Evolutionary conservation across 1,140 invertebrate species (phyloP), one percentile per base, ranked within the genome.

Genomic region (Melanaphis sacchari): DNA sequence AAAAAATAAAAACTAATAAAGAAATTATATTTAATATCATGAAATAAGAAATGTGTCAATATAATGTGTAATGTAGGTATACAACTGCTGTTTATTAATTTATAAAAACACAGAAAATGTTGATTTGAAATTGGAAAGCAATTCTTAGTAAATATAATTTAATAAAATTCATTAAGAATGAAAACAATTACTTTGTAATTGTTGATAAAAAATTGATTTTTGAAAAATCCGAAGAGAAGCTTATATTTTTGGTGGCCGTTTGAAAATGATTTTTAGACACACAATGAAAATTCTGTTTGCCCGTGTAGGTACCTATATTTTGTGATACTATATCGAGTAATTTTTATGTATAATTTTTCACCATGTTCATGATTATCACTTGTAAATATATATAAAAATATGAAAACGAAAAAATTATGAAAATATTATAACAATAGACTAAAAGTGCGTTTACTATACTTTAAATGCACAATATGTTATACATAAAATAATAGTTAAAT

Each of bases 321-420:
- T n/a, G 15, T n/a, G 4, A n/a, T 66, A 76, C n/a, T 18, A 76
- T n/a, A 76, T 76, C 31, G 59, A 76, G 59, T 66, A 54, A 9
- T 54, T 43, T 9, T 43, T 52, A 59, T n/a, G 59, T 76, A n/a
- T 76, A n/a, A 76, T 76, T 76, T 66, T 76, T 76, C 59, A 76
- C 31, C 15, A 4, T 76, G 15, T 76, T 76, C n/a, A 15, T 76
- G 59, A n/a, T n/a, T 18, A n/a, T n/a, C 59, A 76, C 59, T n/a
- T n/a, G 31, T 76, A 82, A 82, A 38, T 82, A 82, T 38, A 38
- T 82, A 82, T 38, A 24, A 82, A 82, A 82, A 82, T 82, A 82
- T 38, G 9, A 82, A 82, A 82, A 22, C 22, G 21, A 82, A 81
- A 38, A 81, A 9, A 38, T 36, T 8, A 22, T 22, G 6, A 81